A percentile compares a stretch with the other conserved stretches of the same genome.
These are phyloP conservation scores for Rhincodon typus DNA, from an alignment of 2,797 vertebrate genomes.

Conservation along the genomic window DNA sequence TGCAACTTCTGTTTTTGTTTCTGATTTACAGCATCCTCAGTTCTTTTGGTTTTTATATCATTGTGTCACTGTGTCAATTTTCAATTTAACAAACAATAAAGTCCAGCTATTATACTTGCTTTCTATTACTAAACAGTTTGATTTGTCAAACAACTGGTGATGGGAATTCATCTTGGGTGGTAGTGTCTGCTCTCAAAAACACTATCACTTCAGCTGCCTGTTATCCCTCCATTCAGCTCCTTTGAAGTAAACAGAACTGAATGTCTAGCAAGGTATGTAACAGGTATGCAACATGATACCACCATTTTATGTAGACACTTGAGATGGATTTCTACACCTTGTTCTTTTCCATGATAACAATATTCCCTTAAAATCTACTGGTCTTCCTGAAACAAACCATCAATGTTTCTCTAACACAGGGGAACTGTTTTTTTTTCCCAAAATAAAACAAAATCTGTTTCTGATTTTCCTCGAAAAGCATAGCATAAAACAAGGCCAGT, in stretches of 20 bases:
- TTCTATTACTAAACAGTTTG: neutral
- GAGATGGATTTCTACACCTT: neutral
- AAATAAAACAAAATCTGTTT: constrained; percentile 29
- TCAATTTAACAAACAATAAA: neutral
- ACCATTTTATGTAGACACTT: neutral
- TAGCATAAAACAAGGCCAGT: constrained; percentile 32
- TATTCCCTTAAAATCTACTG: neutral
- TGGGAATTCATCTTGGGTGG: neutral
- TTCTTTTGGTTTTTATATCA: neutral
- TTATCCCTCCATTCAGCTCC: neutral
- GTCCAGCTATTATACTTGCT: neutral
- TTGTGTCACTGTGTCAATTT: neutral
- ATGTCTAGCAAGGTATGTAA: no score
- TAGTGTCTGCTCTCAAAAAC: neutral
- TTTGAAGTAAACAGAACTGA: neutral
- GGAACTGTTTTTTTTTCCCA: neutral
- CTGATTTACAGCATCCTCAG: no score
- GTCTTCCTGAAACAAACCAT: neutral
- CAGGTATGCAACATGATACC: neutral
- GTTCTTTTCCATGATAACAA: neutral
- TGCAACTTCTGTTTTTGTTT: no score
- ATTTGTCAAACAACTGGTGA: neutral
- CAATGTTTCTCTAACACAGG: neutral
- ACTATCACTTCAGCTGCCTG: neutral
- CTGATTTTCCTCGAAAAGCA: constrained; percentile 12